These are phyloP conservation scores for Hydra vulgaris DNA, from an alignment of 30 jellyfish, hydroid and myxozoan species.

Conservation along the genomic window DNA sequence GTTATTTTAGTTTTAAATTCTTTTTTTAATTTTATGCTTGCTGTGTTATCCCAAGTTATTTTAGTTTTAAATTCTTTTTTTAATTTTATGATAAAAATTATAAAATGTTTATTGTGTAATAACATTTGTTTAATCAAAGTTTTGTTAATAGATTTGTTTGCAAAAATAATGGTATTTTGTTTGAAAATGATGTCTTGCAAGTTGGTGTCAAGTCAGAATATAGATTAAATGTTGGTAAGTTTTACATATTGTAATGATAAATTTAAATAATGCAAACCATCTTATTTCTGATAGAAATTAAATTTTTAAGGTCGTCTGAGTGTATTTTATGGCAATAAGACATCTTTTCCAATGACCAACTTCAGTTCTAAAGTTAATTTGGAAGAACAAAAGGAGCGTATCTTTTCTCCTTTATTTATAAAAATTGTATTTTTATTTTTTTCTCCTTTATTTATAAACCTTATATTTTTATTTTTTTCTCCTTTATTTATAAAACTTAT, in stretches of 20 bases:
- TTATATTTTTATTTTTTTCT: too few relatives aligned
- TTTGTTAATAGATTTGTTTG: constrained; percentile 52
- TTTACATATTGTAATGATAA: neutral
- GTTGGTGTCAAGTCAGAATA: constrained; percentile 85
- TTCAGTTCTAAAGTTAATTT: constrained; percentile 45
- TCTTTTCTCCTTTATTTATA: constrained; percentile 5
- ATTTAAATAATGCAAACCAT: neutral
- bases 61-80: too few relatives aligned
- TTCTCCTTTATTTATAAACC: too few relatives aligned
- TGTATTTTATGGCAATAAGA: constrained; percentile 83
- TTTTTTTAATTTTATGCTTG: too few relatives aligned
- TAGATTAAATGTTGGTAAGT: constrained; percentile 43
- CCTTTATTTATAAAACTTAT: too few relatives aligned
- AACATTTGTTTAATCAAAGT: neutral
- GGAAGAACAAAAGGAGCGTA: constrained; percentile 24
- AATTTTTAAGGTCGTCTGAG: constrained; percentile 48
- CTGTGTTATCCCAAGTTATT: too few relatives aligned
- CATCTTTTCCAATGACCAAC: constrained; percentile 68
- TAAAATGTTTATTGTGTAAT: too few relatives aligned
- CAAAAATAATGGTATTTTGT: constrained; percentile 82
- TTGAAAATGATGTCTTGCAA: constrained; percentile 77
- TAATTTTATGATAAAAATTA: too few relatives aligned
- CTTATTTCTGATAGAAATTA: too few relatives aligned
- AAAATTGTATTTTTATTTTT: too few relatives aligned
- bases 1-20: too few relatives aligned